Percentiles rank a stretch among this genome's conserved stretches.
These are phyloP conservation scores for Parnassius glacialis DNA, from an alignment of 2,888 invertebrate species.

Conservation along the genomic window DNA sequence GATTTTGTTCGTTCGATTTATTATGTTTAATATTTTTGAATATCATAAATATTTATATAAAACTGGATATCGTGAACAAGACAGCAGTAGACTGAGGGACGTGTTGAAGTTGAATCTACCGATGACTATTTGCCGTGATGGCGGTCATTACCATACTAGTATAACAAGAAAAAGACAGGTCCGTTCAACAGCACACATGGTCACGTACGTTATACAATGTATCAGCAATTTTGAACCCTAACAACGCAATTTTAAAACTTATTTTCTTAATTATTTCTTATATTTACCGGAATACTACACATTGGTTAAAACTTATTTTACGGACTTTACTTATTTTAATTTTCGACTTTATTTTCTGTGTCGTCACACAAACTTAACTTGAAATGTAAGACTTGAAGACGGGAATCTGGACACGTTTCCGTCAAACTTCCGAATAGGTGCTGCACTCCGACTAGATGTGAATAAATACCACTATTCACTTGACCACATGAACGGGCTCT, in stretches of 20 bases:
- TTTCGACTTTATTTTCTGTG: not conserved
- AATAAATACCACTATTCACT: slow-evolving; percentile 7
- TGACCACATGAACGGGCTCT: slow-evolving; percentile 11
- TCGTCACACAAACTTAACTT: not conserved
- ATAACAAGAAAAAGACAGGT: slow-evolving; percentile 38
- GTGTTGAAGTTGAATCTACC: slow-evolving; percentile 24
- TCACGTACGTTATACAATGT: slow-evolving; percentile 2
- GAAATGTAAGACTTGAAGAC: not conserved
- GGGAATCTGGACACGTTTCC: slow-evolving; percentile 7
- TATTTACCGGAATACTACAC: no score
- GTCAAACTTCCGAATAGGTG: slow-evolving; percentile 7
- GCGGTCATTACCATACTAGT: slow-evolving; percentile 42
- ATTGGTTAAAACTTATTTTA: no score
- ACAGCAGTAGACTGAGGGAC: slow-evolving; percentile 35
- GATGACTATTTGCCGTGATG: slow-evolving; percentile 37
- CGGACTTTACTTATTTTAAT: no score
- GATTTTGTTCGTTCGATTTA: slow-evolving; percentile 2
- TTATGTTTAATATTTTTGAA: slow-evolving; percentile 3
- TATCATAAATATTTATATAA: slow-evolving; percentile 15
- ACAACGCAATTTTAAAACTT: not conserved
- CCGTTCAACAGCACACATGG: slow-evolving; percentile 5
- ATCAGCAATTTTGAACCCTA: slow-evolving; percentile 16
- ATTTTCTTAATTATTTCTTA: no score
- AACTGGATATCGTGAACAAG: slow-evolving; percentile 29
- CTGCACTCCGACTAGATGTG: not conserved